A percentile compares a stretch with the other conserved stretches of the same genome.
Evolutionary conservation across 1,140 invertebrate species (phyloP).

Genomic region (Meteorus sp.): DNA sequence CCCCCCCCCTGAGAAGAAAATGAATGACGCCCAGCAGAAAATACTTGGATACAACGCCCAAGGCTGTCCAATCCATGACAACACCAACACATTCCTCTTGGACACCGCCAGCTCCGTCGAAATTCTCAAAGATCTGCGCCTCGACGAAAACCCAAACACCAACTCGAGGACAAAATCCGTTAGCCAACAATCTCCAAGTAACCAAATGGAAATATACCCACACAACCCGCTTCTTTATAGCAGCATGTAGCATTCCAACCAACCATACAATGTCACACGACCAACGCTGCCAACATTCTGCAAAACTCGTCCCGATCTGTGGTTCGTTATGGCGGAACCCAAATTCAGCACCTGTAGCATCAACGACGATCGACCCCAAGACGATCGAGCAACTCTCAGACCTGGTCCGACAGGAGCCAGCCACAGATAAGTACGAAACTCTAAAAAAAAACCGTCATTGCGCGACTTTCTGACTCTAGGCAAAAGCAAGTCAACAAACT

Average conservation of each 20-base stretch:
- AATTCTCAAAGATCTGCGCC: too few species aligned
- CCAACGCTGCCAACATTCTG: neutral
- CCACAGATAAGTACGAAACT: conserved; percentile 9
- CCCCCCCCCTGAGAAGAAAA: too few species aligned
- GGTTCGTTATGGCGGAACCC: neutral
- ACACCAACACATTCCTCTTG: too few species aligned
- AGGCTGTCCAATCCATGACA: too few species aligned
- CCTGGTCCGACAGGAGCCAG: conserved; percentile 15
- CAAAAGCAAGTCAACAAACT: conserved; percentile 32
- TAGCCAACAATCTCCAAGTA: too few species aligned
- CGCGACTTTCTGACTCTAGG: conserved; percentile 29
- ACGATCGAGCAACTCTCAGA: conserved; percentile 18
- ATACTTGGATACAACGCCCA: too few species aligned
- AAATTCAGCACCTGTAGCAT: neutral
- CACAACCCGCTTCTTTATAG: neutral
- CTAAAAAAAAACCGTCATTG: conserved; percentile 22
- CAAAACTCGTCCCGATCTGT: neutral
- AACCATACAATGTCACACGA: neutral
- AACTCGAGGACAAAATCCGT: too few species aligned
- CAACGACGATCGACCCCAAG: neutral
- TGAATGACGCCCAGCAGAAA: too few species aligned
- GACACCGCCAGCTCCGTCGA: too few species aligned
- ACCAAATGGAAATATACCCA: too few species aligned
- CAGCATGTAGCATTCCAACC: neutral
- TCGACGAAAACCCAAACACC: too few species aligned